phyloP scores from a whole-genome alignment of 2,113 vertebrate species.

The Leucosticte australis region DNA sequence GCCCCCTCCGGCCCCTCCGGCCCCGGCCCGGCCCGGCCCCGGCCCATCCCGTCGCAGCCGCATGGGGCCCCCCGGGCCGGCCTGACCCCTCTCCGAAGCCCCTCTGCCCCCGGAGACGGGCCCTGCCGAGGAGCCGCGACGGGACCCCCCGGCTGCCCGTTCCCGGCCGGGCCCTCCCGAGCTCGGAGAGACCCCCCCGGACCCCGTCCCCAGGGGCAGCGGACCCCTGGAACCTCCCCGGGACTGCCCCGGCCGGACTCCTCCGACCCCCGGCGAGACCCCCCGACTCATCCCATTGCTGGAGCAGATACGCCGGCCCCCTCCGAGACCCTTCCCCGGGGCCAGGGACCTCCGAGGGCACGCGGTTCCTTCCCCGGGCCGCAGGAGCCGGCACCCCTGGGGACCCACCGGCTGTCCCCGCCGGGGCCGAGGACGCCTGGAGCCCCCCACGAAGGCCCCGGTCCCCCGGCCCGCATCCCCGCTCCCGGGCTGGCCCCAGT shows the following conservation, averaged over 20 bases:
- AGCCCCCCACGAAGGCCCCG: not conserved
- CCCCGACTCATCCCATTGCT: not conserved
- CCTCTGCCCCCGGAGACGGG: not conserved
- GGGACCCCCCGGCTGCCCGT: not conserved
- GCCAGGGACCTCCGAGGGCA: not conserved
- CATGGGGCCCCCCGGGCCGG: conserved; percentile 36
- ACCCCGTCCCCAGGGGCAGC: not conserved
- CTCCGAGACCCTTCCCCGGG: not conserved
- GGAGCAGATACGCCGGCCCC: not conserved
- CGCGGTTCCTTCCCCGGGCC: not conserved
- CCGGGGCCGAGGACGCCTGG: not conserved
- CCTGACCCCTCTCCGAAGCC: not conserved
- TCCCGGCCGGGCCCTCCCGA: not conserved
- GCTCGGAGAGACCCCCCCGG: not conserved
- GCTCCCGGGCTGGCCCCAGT: not conserved
- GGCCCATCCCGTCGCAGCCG: not conserved
- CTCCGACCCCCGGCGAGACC: not conserved
- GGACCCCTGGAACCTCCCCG: not conserved
- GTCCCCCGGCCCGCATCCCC: not conserved
- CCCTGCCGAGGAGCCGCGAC: not conserved
- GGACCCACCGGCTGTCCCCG: not conserved
- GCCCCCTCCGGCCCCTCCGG: not conserved
- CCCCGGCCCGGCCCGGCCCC: not conserved
- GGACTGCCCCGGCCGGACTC: not conserved
- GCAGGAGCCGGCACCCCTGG: not conserved